These are phyloP conservation scores for Philaethria dido DNA, from an alignment of 2,888 invertebrate genomes.

Conservation along the genomic window DNA sequence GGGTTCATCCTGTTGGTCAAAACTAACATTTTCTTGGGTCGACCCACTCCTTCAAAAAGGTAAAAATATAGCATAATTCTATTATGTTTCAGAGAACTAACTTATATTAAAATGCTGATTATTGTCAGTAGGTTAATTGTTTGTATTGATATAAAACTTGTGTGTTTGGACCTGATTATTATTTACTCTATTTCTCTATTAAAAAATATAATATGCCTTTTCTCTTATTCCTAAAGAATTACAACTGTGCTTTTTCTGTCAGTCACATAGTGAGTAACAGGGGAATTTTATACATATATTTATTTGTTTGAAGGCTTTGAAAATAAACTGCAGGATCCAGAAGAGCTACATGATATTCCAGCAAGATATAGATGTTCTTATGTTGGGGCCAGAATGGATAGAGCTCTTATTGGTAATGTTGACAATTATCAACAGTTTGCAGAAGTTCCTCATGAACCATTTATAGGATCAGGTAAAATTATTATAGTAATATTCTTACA, in stretches of 20 bases:
- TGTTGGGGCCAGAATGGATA: slow-evolving; percentile 85
- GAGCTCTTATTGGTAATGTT: slow-evolving; percentile 81
- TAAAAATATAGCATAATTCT: slow-evolving; percentile 41
- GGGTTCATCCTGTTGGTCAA: slow-evolving; percentile 87
- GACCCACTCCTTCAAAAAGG: slow-evolving; percentile 92
- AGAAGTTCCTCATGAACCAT: slow-evolving; percentile 77
- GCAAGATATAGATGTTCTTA: slow-evolving; percentile 84
- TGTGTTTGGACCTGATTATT: too few relatives aligned
- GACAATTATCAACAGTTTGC: slow-evolving; percentile 75
- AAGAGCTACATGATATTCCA: slow-evolving; percentile 93
- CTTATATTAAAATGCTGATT: not conserved
- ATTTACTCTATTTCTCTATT: too few relatives aligned
- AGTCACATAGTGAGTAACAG: too few relatives aligned
- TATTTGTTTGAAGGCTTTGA: slow-evolving; percentile 78
- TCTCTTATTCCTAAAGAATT: too few relatives aligned
- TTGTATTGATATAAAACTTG: too few relatives aligned
- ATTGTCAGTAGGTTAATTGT: not conserved
- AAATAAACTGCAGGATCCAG: slow-evolving; percentile 88
- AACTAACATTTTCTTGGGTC: slow-evolving; percentile 94
- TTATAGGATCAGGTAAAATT: slow-evolving; percentile 67
- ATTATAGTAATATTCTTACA: not conserved
- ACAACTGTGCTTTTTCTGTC: too few relatives aligned
- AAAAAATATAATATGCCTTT: too few relatives aligned
- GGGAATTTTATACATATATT: not conserved
- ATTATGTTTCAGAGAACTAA: too few relatives aligned